A percentile compares a stretch with the other conserved stretches of the same genome.
Evolutionary conservation across 2,888 invertebrate genomes (phyloP).

Genomic region (Polydesmus complanatus): DNA sequence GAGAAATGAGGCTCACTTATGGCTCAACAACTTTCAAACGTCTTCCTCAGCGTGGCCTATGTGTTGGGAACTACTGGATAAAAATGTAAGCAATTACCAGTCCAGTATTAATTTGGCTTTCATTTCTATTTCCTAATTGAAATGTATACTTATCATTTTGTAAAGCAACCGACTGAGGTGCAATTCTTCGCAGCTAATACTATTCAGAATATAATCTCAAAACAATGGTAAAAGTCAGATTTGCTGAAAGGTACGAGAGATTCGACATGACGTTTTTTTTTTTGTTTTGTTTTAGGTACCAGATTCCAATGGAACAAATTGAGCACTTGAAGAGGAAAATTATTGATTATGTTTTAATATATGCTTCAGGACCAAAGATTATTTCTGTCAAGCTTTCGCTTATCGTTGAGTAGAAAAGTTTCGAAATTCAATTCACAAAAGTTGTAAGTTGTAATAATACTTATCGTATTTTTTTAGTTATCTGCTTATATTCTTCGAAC

Average conservation of each 20-base stretch:
- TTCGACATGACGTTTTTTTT: neutral
- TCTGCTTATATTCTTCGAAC: slow-evolving; percentile 68
- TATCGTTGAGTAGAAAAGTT: slow-evolving; percentile 48
- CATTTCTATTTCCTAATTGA: slow-evolving; percentile 1
- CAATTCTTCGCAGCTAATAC: slow-evolving; percentile 90
- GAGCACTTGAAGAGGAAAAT: slow-evolving; percentile 60
- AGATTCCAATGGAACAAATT: slow-evolving; percentile 67
- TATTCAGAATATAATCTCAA: slow-evolving; percentile 70
- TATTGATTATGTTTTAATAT: slow-evolving; percentile 58
- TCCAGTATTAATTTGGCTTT: neutral
- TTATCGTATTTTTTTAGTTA: slow-evolving; percentile 43
- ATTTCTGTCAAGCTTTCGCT: slow-evolving; percentile 75
- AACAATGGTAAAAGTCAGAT: slow-evolving; percentile 46
- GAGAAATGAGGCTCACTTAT: slow-evolving; percentile 64
- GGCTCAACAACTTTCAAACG: slow-evolving; percentile 70
- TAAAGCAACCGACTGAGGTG: slow-evolving; percentile 60
- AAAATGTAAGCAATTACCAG: slow-evolving; percentile 44
- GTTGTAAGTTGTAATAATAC: slow-evolving; percentile 7
- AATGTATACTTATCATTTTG: slow-evolving; percentile 21
- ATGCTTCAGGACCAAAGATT: slow-evolving; percentile 67
- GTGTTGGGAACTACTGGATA: slow-evolving; percentile 57
- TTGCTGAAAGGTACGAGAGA: neutral
- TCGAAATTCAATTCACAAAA: neutral
- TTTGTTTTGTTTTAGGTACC: slow-evolving; percentile 39
- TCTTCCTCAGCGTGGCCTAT: slow-evolving; percentile 85